Percentiles rank a stretch among this genome's conserved stretches.
phyloP scores from a whole-genome alignment of 2,113 vertebrate species.

The Caranx ignobilis region DNA sequence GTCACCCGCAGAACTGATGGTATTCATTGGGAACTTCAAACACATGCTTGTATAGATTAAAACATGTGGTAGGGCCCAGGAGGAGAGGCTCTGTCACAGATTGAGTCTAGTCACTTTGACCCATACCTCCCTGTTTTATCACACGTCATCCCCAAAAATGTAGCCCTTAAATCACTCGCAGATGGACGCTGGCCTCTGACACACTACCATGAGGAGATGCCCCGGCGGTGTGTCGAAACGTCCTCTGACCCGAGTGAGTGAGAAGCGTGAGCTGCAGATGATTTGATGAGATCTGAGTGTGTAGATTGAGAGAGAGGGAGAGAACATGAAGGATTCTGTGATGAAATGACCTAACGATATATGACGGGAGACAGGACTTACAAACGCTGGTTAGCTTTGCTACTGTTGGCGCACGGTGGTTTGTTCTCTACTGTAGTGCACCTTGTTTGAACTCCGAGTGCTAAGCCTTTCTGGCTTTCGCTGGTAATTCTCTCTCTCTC shows the following conservation, averaged over 20 bases:
- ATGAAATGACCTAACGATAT: conserved; percentile 3
- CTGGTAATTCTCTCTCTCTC: conserved; percentile 42
- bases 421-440: conserved; percentile 46
- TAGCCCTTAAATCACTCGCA: conserved; percentile 82
- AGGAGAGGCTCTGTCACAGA: conserved; percentile 79
- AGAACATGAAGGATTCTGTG: conserved; percentile 1
- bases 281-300: conserved; percentile 8
- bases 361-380: conserved; percentile 2
- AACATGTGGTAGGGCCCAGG: conserved; percentile 79
- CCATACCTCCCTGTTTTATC: conserved; percentile 81
- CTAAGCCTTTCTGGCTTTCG: conserved; percentile 64
- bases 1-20: conserved; percentile 73
- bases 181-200: conserved; percentile 74
- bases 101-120: conserved; percentile 82
- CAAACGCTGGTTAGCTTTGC: conserved; percentile 26
- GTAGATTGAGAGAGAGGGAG: conserved; percentile 3
- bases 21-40: conserved; percentile 85
- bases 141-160: conserved; percentile 80
- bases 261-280: conserved; percentile 48
- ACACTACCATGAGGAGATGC: conserved; percentile 52
- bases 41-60: conserved; percentile 83
- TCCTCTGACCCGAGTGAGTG: conserved; percentile 40
- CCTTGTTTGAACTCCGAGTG: conserved; percentile 67
- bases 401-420: conserved; percentile 46
- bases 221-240: conserved; percentile 47